Base-by-base conservation (phyloP, 2,888 invertebrate species). In the Empis livida region DNA sequence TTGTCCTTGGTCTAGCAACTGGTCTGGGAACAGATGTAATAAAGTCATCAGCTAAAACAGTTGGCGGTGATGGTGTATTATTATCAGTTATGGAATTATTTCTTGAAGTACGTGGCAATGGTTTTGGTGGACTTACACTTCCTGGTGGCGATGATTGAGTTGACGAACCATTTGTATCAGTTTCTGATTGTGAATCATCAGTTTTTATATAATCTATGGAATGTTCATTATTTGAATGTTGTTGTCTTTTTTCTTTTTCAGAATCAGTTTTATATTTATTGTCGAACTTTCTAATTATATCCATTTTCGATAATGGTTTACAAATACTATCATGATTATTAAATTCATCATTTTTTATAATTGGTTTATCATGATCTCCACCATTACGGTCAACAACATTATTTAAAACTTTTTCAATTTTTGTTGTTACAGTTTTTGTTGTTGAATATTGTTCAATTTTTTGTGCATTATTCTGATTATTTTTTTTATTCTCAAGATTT, bases 61-160 rank as follows among this genome's bases (percentile, higher is more conserved):
- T 57, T 49, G 59, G 59, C 31, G 63, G 8, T 16, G 16, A 8
- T 27, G 11, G 14, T 23, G 9, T 41, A n/a, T n/a, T 20, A 41
- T 41, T 38, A 58, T 87, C 87, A 1, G 84, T 82, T 48, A 88
- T 75, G 13, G 87, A 80, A 58, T 78, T 77, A 39, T 79, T 74
- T 57, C 81, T 73, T 41, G 79, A 86, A 0, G 84, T 81, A 57
- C 88, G 75, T 1, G 89, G 88, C 69, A 88, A 71, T 13, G 89
- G 88, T 63, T 87, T 88, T 0, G 88, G 88, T 2, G 83, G 80
- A 42, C 79, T 73, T 68, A 71, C 31, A 61, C 58, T 0, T 23
- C n/a, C n/a, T 20, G 31, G 45, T 41, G 14, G 39, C 43, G n/a
- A 57, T 58, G 1, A 61, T 62, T 27, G 63, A 56, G 10, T 64